Conservation (phyloP, 2,888 invertebrate genomes). For the Drosophila ochracea region DNA sequence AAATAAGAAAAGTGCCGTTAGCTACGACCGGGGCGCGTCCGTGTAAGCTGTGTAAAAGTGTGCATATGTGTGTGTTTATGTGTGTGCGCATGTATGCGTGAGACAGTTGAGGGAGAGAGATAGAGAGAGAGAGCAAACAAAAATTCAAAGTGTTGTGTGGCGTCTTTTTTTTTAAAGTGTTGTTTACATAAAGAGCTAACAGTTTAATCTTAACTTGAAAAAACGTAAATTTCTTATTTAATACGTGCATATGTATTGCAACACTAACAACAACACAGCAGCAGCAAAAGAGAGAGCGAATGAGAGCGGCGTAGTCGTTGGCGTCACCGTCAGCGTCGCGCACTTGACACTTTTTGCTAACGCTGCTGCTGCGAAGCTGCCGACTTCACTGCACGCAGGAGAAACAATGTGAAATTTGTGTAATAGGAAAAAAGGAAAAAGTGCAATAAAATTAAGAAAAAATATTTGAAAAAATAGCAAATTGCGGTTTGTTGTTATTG, state of each 20-base stretch:
- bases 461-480: conserved; percentile 26
- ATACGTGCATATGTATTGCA: conserved; percentile 59
- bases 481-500: conserved; percentile 15
- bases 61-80: conserved; percentile 59
- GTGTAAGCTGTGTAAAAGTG: conserved; percentile 56
- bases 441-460: conserved; percentile 41
- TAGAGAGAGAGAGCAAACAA: conserved; percentile 20
- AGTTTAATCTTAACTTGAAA: conserved; percentile 51
- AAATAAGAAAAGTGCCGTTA: conserved; percentile 65
- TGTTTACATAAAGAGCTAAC: conserved; percentile 49
- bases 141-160: conserved; percentile 34
- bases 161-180: conserved; percentile 23
- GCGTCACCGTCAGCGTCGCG: conserved; percentile 39
- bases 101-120: conserved; percentile 22
- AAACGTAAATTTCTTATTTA: conserved; percentile 34
- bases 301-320: conserved; percentile 20
- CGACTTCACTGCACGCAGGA: conserved; percentile 10
- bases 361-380: conserved; percentile 17
- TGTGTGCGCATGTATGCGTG: conserved; percentile 62
- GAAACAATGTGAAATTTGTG: conserved; percentile 53
- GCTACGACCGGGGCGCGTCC: conserved; percentile 75
- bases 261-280: conserved; percentile 10
- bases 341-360: conserved; percentile 63
- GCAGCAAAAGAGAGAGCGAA: conserved; percentile 12
- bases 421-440: conserved; percentile 39